Evolutionary conservation across 2,888 invertebrate genomes (phyloP).

Genomic region (Apamea crenata): DNA sequence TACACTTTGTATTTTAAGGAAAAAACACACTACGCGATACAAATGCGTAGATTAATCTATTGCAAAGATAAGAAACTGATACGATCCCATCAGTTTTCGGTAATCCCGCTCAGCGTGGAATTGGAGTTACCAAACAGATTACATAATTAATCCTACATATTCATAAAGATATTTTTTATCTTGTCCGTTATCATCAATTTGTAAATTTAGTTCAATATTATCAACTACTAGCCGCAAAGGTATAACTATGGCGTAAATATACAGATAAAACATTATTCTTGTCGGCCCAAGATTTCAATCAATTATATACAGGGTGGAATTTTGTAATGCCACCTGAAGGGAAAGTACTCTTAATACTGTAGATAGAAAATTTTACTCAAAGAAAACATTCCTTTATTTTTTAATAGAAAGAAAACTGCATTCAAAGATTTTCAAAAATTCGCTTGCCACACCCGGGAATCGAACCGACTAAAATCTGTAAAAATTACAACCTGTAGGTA

Average conservation of each 20-base stretch:
- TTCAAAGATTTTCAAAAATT: too few relatives aligned
- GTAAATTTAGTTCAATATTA: background rate
- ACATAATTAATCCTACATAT: background rate
- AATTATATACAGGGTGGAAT: too few relatives aligned
- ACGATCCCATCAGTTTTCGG: background rate
- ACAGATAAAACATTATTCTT: background rate
- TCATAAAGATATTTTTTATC: background rate
- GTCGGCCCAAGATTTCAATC: too few relatives aligned
- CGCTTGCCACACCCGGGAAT: too few relatives aligned
- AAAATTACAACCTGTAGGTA: too few relatives aligned
- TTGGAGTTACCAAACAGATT: constrained; percentile 18
- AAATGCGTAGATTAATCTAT: constrained; percentile 11
- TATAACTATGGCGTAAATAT: background rate
- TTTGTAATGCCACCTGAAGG: too few relatives aligned
- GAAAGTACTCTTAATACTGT: too few relatives aligned
- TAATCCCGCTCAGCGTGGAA: constrained; percentile 8
- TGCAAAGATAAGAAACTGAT: constrained; percentile 16
- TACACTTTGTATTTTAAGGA: background rate
- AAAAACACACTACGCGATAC: background rate
- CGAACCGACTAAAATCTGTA: too few relatives aligned
- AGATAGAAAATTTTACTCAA: too few relatives aligned
- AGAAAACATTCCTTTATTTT: too few relatives aligned
- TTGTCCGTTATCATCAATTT: background rate
- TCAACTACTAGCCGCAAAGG: background rate
- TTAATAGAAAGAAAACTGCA: too few relatives aligned